These are phyloP conservation scores for Elgaria multicarinata DNA, from an alignment of 2,113 vertebrate genomes.

Conservation along the genomic window DNA sequence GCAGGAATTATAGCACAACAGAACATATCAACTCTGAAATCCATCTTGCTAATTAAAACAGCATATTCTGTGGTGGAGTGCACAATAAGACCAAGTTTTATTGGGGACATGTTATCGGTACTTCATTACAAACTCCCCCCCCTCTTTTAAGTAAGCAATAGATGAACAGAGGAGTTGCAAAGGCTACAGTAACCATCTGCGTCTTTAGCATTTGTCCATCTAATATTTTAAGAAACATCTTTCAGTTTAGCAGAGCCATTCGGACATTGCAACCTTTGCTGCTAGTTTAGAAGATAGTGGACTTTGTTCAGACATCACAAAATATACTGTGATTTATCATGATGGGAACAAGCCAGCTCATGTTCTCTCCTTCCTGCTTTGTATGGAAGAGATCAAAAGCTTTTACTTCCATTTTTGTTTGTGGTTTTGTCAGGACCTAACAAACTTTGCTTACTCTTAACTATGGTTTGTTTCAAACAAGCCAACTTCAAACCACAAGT, in stretches of 20 bases:
- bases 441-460: not conserved
- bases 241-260: not conserved
- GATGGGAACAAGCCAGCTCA: not conserved
- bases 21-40: conserved; percentile 78
- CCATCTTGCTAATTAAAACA: conserved; percentile 85
- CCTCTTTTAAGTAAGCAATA: conserved; percentile 59
- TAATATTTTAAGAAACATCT: not conserved
- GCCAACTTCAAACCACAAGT: not conserved
- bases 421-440: too few species aligned
- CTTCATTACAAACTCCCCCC: conserved; percentile 73
- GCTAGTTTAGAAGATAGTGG: not conserved
- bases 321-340: not conserved
- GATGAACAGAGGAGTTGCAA: conserved; percentile 20
- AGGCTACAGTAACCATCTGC: conserved; percentile 15
- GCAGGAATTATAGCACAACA: conserved; percentile 82
- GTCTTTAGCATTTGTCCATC: conserved; percentile 34
- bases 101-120: conserved; percentile 68
- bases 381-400: not conserved
- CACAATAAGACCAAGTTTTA: conserved; percentile 75
- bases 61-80: conserved; percentile 69
- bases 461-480: not conserved
- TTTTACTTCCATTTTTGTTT: too few species aligned
- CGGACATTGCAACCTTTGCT: not conserved
- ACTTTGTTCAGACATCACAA: not conserved
- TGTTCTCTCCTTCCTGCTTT: not conserved